Evolutionary conservation across 2,888 invertebrate genomes (phyloP).

Genomic region (Lumbricus terrestris): DNA sequence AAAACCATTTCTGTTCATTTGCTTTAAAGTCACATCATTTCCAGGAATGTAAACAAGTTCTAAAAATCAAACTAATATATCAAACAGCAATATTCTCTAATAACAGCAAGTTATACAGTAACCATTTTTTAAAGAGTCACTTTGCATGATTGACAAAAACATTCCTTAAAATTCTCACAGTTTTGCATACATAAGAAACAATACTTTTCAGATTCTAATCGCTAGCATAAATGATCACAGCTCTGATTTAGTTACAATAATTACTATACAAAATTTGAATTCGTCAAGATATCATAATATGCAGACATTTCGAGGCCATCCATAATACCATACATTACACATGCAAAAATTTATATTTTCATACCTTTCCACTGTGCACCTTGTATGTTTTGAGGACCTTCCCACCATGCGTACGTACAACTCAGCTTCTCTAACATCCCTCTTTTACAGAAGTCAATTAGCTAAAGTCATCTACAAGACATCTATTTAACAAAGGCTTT

Average conservation of each 20-base stretch:
- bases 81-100: background rate
- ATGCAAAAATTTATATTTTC: too few relatives aligned
- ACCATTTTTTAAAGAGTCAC: background rate
- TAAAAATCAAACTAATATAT: background rate
- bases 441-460: too few relatives aligned
- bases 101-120: background rate
- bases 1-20: background rate
- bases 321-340: too few relatives aligned
- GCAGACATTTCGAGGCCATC: too few relatives aligned
- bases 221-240: background rate
- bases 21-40: background rate
- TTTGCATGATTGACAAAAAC: background rate
- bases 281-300: background rate
- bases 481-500: too few relatives aligned
- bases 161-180: background rate
- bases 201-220: background rate
- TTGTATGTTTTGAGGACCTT: too few relatives aligned
- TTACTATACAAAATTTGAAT: background rate
- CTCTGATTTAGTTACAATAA: background rate
- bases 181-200: background rate
- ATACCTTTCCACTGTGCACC: too few relatives aligned
- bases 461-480: too few relatives aligned
- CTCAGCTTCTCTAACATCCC: too few relatives aligned
- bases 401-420: too few relatives aligned
- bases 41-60: background rate